Base-by-base conservation (phyloP, 2,797 vertebrate species). In the Spheniscus humboldti region DNA sequence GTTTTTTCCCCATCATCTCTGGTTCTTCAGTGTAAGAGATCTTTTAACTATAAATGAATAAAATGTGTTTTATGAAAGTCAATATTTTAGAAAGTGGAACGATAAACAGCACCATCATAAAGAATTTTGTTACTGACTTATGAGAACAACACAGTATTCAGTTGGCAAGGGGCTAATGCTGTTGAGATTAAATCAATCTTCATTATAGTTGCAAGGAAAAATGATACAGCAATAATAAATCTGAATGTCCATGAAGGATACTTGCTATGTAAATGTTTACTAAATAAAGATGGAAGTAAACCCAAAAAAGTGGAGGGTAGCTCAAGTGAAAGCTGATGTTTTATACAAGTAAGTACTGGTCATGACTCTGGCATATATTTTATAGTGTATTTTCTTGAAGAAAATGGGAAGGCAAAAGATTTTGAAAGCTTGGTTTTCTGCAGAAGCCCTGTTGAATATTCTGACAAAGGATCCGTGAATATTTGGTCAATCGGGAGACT, bases 161-260 rank as follows among this genome's bases (percentile, higher is more conserved):
- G 89, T 20, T 94, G 83, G 50, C 69, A 84, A 83, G 73, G 48
- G 57, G 37, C 79, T 91, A 75, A 88, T 55, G 50, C 73, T 90
- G 66, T 68, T 53, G 92, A 92, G 52, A 80, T 96, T 76, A 85
- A 92, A 93, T 94, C 91, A 89, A 41, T 94, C 94, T 94, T 92
- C 64, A 72, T 91, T 92, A 86, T 6, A 48, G 64, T 86, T 68
- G 50, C 75, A 83, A 91, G 78, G 41, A 86, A 91, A 93, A 96
- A 68, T 28, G 17, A 59, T 86, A 80, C 33, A 86, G 60, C 37
- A 55, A n/a, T 78, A 88, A 90, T 80, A 97, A 91, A 95, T 92
- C 66, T 90, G 57, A 83, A 86, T 59, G 43, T 83, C 68, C 27
- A 30, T 33, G 43, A 62, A 33, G 20, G 66, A 92, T 78, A 75